Percentiles rank a stretch among this genome's conserved stretches.
phyloP scores from a whole-genome alignment of 2,888 invertebrate species.

The Lithodes maja region DNA sequence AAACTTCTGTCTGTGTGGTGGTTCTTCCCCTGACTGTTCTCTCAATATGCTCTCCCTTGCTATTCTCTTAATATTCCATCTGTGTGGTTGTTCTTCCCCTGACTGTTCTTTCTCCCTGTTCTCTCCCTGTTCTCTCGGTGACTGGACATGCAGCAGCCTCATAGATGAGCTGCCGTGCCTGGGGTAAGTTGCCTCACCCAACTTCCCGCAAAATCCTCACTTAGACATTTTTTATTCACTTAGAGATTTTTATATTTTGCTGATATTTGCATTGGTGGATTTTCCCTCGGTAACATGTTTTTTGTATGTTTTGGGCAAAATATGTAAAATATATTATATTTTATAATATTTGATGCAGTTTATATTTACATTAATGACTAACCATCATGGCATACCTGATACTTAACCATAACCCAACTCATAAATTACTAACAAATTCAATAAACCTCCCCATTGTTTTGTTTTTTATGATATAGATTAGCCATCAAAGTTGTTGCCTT shows the following conservation, averaged over 20 bases:
- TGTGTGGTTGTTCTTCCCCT: not conserved
- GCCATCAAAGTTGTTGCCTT: no score
- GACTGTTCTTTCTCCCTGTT: slow-evolving; percentile 52
- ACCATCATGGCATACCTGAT: not conserved
- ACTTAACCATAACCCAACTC: no score
- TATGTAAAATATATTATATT: slow-evolving; percentile 2
- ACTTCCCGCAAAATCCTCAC: not conserved
- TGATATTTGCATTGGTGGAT: slow-evolving; percentile 19
- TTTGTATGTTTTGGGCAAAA: slow-evolving; percentile 11
- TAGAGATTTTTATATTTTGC: slow-evolving; percentile 37
- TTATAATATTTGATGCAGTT: slow-evolving; percentile 3
- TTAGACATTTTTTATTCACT: slow-evolving; percentile 21
- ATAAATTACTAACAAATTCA: no score
- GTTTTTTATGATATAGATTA: no score
- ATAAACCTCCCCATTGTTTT: not conserved
- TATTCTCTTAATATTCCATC: no score
- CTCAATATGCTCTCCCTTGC: no score
- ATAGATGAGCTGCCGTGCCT: slow-evolving; percentile 86
- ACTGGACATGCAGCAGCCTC: slow-evolving; percentile 82
- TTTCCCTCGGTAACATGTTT: slow-evolving; percentile 9
- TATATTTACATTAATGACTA: not conserved
- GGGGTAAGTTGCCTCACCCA: slow-evolving; percentile 80
- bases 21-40: no score
- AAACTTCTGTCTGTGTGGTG: no score
- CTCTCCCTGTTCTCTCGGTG: slow-evolving; percentile 75